Evolutionary conservation across 2,797 vertebrate genomes (phyloP), one percentile per base, ranked within the genome.

Genomic region (Gallirallus australis): DNA sequence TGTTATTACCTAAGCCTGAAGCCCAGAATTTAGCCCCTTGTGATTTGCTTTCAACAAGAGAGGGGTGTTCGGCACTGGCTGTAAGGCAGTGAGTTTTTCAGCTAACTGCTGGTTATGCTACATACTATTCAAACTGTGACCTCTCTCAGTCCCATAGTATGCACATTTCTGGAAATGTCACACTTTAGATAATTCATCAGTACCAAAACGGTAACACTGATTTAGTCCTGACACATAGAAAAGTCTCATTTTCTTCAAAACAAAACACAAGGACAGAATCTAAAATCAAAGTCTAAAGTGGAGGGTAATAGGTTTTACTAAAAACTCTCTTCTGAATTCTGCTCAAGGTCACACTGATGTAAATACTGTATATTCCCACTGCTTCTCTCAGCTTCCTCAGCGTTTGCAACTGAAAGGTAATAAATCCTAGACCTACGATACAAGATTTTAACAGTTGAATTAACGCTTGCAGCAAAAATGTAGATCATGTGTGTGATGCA

Each of bases 191-290:
- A 83, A 89, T 75, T 87, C 20, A 71, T 76, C 73, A 91, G 64
- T 50, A 79, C 27, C 72, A 92, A 89, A 91, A 72, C 4, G 11
- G 39, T 78, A 94, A 61, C 25, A 37, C 8, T 12, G 42, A 89
- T 92, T 91, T 79, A 92, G 96, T 81, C 79, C 48, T 37, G 28
- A 79, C 71, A 86, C 60, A 25, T 83, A 57, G 24, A 15, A 40
- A 64, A 59, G 71, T 68, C 48, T 87, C 11, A 19, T 76, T 85
- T 64, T 84, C 82, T 94, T 90, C 72, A 61, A 86, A 87, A 90
- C 52, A 93, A 92, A 89, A 42, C 71, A 93, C 48, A 86, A 66
- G 94, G 84, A 93, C 83, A 81, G 96, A 76, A 65, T 53, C 61
- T 91, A 54, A 83, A 95, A 88, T 77, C 80, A 70, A 85, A 93